These are phyloP conservation scores for Gavialis gangeticus DNA, from an alignment of 2,113 vertebrate genomes.

Conservation along the genomic window DNA sequence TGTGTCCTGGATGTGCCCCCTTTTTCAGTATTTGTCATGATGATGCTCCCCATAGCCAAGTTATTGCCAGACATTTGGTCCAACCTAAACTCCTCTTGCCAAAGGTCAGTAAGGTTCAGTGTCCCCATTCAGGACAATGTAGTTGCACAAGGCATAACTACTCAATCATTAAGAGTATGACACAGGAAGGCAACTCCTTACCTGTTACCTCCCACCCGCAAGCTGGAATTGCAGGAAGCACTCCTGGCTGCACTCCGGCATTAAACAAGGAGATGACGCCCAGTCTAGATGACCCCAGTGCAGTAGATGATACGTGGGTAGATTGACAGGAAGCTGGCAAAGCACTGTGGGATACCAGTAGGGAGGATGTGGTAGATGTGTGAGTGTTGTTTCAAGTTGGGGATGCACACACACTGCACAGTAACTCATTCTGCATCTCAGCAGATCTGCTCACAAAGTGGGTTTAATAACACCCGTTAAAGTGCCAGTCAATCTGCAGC, in stretches of 20 bases:
- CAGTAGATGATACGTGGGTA: accelerated
- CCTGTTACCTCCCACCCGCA: background rate
- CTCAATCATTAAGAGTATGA: too few species aligned
- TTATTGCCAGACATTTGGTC: too few species aligned
- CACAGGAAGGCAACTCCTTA: too few species aligned
- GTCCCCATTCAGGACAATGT: too few species aligned
- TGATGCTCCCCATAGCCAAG: too few species aligned
- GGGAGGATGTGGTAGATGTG: accelerated
- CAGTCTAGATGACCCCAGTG: background rate
- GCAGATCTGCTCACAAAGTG: background rate
- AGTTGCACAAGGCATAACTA: too few species aligned
- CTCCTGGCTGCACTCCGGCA: background rate
- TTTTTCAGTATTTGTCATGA: too few species aligned
- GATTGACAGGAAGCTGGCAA: accelerated
- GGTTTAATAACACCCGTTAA: accelerated
- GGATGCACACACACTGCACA: accelerated
- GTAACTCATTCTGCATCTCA: background rate
- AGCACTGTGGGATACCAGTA: accelerated
- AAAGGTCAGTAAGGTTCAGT: too few species aligned
- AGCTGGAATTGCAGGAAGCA: background rate
- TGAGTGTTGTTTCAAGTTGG: background rate
- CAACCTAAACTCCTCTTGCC: too few species aligned
- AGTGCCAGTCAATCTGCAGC: background rate
- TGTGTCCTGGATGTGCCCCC: too few species aligned
- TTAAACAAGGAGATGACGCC: accelerated